Base-by-base conservation (phyloP, 37 sponge, comb jelly and placozoan species). In the Mnemiopsis leidyi region DNA sequence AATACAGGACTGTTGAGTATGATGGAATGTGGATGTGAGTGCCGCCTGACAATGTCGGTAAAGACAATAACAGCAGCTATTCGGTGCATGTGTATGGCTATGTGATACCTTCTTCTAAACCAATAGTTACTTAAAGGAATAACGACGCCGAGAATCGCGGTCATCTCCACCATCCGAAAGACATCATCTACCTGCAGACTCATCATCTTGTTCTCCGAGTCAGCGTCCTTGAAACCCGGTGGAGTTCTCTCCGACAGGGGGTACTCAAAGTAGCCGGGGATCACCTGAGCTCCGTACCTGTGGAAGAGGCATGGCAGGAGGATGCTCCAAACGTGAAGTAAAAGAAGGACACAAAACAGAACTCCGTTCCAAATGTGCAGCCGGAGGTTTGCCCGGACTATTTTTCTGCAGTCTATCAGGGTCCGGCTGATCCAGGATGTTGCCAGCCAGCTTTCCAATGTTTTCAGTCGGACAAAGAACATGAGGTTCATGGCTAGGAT, bases 301-400 rank as follows among this genome's bases (percentile, higher is more conserved):
- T 85, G 61, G 61, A 85, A 38, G 3, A 85, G 61, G 30, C 90
- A 85, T 39, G 90, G 90, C 7, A 85, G 61, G 24, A 85, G 30
- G 40, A 85, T 85, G 29, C 90, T 85, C 90, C 90, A 85, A 13
- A 85, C 90, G 61, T 85, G 90, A 0, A 85, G 25, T 29, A 85
- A 21, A 7, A 85, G n/a, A 1, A 85, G 40, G 25, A 39, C 48
- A 1, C 25, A 38, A 61, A 85, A 40, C 0, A 39, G 24, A 1
- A 85, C 61, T 13, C 90, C 90, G 61, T 85, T 85, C 30, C 40
- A 38, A 2, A 85, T 40, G 61, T 85, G 90, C 26, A 85, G 29
- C 1, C 90, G 23, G 48, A 85, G 23, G 61, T 85, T 85, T 9
- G 90, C 90, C 24, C 39, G 2, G n/a, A 85, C 90, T 23, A 85